Base-by-base conservation (phyloP, 2,888 invertebrate genomes). In the Villa cingulata region DNA sequence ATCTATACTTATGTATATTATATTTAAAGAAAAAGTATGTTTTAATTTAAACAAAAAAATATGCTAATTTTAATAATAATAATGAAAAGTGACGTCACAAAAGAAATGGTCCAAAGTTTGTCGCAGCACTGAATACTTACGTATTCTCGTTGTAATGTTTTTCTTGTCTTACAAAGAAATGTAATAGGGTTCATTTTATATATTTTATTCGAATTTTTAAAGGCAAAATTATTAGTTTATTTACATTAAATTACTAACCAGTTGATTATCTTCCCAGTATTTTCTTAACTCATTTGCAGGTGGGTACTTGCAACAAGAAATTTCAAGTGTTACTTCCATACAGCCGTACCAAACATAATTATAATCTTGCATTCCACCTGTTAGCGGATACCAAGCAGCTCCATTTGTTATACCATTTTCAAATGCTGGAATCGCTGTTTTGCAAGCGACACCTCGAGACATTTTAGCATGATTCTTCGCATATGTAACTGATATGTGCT, bases 231-330 rank as follows among this genome's bases (percentile, higher is more conserved):
- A n/a, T 17, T 38, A 16, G 14, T 41, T 46, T 46, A 70, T n/a
- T n/a, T n/a, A n/a, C n/a, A n/a, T n/a, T n/a, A n/a, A n/a, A n/a
- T n/a, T n/a, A n/a, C n/a, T 67, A 64, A 87, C 88, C 72, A 82
- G 75, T 68, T 81, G 82, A 70, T 95, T 94, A 56, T 90, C 86
- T 53, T 81, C 78, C 94, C 94, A 95, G 65, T 87, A 87, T 56
- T 80, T 78, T 19, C 79, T 78, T 41, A 95, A 70, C 61, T 89
- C 82, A 50, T 79, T 76, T 0, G 84, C 81, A 0, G 80, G 80
- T 3, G 95, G 95, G 66, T 80, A 94, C 71, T 94, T 95, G 72
- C 94, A 95, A 68, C 95, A 95, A 0, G 90, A 88, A 48, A 95
- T 78, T 68, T 95, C 94, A 40, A 95, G 70, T 0, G 94, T 92